Evolutionary conservation across 2,888 invertebrate genomes (phyloP), one percentile per base, ranked within the genome.

Genomic region (Slavum lentiscoides): DNA sequence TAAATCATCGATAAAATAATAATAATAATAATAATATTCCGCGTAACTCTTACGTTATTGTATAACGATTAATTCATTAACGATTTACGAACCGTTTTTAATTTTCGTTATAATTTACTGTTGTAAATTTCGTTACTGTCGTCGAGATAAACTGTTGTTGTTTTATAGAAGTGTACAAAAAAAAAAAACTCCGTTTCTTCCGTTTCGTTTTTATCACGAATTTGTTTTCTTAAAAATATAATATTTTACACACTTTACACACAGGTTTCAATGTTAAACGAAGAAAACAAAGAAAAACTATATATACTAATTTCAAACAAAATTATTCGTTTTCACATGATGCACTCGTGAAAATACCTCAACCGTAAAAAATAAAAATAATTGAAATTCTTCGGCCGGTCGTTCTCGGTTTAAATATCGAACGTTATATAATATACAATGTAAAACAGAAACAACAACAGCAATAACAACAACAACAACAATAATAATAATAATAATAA

Each of bases 301-400:
- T 23, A 43, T 13, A 43, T 0, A 30, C 7, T 23, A 49, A n/a
- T 13, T n/a, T 53, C 30, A n/a, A 23, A 23, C 8, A 68, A 69
- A 30, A 30, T 59, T 59, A 59, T 21, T 11, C 21, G 8, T 59
- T 59, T 59, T 59, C 59, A n/a, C 21, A 59, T 59, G 59, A 59
- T 9, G 73, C 49, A 3, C 15, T 61, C 30, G 15, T 23, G 37
- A 30, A 62, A 62, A 62, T 73, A 30, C 49, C 62, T 73, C 49
- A 30, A 19, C 30, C 61, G n/a, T 73, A 61, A 5, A 61, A 62
- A 43, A 73, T 62, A 59, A 61, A 30, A 73, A 73, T 49, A 59
- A 72, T 72, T 72, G 17, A 53, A 43, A 39, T 72, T 43, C 55
- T 19, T 55, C 19, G 7, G 55, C 55, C 49, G 55, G 4, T 55